Evolutionary conservation across 2,888 invertebrate genomes (phyloP).

Genomic region (Gandaritis pyraliata): DNA sequence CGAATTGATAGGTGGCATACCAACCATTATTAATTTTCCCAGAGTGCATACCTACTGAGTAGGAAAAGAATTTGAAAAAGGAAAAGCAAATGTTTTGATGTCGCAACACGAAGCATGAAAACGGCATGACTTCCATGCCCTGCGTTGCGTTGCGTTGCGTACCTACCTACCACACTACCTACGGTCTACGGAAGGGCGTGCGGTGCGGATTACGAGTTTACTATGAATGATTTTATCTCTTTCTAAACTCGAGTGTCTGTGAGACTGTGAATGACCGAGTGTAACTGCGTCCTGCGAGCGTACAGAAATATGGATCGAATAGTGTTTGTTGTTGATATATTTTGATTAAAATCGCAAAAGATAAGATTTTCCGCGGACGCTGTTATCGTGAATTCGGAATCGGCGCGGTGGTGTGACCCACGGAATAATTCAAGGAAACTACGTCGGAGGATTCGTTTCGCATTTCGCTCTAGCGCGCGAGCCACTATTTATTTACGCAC

Average conservation of each 20-base stretch:
- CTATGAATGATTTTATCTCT: slow-evolving; percentile 85
- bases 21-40: slow-evolving; percentile 49
- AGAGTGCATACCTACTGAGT: slow-evolving; percentile 56
- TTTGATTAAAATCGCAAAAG: slow-evolving; percentile 72
- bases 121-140: slow-evolving; percentile 84
- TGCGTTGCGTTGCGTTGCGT: slow-evolving; percentile 62
- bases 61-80: no score
- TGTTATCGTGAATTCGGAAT: slow-evolving; percentile 68
- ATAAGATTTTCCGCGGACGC: slow-evolving; percentile 65
- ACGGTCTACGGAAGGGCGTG: slow-evolving; percentile 74
- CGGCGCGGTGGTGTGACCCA: slow-evolving; percentile 53
- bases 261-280: slow-evolving; percentile 84
- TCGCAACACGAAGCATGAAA: slow-evolving; percentile 66
- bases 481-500: slow-evolving; percentile 80
- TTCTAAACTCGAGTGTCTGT: slow-evolving; percentile 82
- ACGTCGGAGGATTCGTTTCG: slow-evolving; percentile 68
- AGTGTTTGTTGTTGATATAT: slow-evolving; percentile 81
- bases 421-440: slow-evolving; percentile 64
- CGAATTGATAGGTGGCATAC: slow-evolving; percentile 55
- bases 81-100: slow-evolving; percentile 79
- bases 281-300: slow-evolving; percentile 81
- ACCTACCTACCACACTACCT: no score
- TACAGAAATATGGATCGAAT: slow-evolving; percentile 81
- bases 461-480: slow-evolving; percentile 66
- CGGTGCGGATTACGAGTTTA: slow-evolving; percentile 82